Conservation (phyloP, 2,888 invertebrate genomes). For the Dioctria linearis region DNA sequence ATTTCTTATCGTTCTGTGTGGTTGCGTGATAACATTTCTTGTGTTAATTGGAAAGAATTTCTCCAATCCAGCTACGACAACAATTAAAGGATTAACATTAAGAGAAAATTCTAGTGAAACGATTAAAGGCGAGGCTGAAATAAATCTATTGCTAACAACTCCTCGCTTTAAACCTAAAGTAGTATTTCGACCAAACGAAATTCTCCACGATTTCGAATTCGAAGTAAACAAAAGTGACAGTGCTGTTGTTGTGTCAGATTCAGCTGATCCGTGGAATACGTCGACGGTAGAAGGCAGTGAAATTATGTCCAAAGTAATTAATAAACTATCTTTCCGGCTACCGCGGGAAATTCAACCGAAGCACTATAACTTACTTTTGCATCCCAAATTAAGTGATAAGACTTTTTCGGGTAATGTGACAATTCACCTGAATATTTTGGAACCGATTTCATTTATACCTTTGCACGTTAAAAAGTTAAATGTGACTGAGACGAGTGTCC, state of each 20-base stretch:
- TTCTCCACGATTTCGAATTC: neutral
- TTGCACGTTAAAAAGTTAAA: conserved; percentile 72
- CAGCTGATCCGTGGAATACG: conserved; percentile 22
- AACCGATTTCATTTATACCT: conserved; percentile 71
- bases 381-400: conserved; percentile 76
- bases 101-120: too few relatives aligned
- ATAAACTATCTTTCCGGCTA: conserved; percentile 72
- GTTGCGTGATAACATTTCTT: conserved; percentile 67
- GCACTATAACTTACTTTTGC: conserved; percentile 77
- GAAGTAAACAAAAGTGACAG: conserved; percentile 6
- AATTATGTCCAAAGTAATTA: conserved; percentile 66
- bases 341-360: conserved; percentile 75
- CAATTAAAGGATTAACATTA: neutral
- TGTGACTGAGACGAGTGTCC: conserved; percentile 71
- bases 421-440: conserved; percentile 72
- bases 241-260: neutral
- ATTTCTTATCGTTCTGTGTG: conserved; percentile 67
- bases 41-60: conserved; percentile 67
- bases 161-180: conserved; percentile 60
- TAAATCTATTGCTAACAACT: neutral
- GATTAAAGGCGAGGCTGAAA: neutral
- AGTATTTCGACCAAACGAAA: conserved; percentile 59
- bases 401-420: conserved; percentile 75
- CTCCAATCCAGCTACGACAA: neutral
- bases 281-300: conserved; percentile 62